phyloP scores from a whole-genome alignment of 2,797 vertebrate species.

The Rhabdomys pumilio region DNA sequence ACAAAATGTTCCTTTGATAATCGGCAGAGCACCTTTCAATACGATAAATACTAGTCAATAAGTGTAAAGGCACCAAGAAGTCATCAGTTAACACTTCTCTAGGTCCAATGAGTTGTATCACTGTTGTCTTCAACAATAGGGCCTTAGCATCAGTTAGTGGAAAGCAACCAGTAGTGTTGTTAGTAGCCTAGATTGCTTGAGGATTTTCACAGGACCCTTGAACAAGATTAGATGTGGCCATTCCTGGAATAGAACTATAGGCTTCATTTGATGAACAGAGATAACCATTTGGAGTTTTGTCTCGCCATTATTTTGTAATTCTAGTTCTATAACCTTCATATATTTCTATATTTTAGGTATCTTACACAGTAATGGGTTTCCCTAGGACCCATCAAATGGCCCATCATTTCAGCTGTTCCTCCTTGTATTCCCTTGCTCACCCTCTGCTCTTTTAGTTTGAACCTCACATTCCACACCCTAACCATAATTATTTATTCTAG shows the following conservation, averaged over 20 bases:
- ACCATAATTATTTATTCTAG: neutral
- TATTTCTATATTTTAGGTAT: neutral
- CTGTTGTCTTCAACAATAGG: neutral
- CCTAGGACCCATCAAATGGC: neutral
- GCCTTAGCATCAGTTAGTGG: neutral
- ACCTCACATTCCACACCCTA: neutral
- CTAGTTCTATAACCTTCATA: neutral
- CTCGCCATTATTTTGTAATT: neutral
- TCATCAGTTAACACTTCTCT: neutral
- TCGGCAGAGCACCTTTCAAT: neutral
- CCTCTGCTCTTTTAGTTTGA: neutral
- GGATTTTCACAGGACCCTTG: no score
- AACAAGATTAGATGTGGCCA: neutral
- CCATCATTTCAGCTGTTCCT: neutral
- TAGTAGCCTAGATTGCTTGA: neutral
- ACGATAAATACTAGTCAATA: neutral
- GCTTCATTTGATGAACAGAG: neutral
- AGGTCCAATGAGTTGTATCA: neutral
- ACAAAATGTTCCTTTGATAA: neutral
- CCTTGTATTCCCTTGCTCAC: neutral
- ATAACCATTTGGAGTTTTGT: neutral
- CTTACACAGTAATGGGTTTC: neutral
- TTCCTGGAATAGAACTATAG: neutral
- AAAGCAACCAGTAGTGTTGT: neutral
- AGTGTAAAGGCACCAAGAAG: neutral